A percentile compares a stretch with the other conserved stretches of the same genome.
Evolutionary conservation across 2,113 vertebrate genomes (phyloP).

Genomic region (Zosterops lateralis): DNA sequence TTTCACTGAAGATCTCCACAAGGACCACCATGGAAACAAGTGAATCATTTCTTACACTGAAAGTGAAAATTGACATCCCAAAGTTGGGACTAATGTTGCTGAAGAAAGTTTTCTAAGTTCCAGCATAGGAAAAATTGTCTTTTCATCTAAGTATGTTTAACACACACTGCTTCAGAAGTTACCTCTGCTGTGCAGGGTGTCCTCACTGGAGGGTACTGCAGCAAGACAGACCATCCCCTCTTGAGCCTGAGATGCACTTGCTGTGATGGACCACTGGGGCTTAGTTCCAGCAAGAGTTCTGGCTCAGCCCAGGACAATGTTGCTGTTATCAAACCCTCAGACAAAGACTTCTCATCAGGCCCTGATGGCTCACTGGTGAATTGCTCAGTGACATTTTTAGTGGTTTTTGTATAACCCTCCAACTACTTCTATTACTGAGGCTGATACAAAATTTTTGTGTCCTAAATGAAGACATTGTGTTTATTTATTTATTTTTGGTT

Average conservation of each 20-base stretch:
- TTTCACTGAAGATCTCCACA: neutral
- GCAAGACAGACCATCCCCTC: neutral
- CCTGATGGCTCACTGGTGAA: neutral
- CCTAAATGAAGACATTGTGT: neutral
- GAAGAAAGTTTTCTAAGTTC: neutral
- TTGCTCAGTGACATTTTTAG: neutral
- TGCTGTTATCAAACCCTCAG: neutral
- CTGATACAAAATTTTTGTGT: neutral
- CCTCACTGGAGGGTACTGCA: neutral
- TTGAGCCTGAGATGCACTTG: fast-evolving
- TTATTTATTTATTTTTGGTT: neutral
- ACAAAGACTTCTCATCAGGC: neutral
- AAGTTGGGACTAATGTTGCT: neutral
- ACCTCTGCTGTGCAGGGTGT: neutral
- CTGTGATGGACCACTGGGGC: neutral
- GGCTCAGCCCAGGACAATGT: neutral
- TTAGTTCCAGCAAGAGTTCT: neutral
- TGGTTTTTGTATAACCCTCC: neutral
- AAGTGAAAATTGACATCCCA: neutral
- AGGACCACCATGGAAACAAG: neutral
- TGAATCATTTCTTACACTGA: neutral
- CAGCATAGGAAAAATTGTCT: neutral
- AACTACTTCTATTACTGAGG: neutral
- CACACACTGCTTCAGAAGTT: neutral
- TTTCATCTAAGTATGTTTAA: neutral